Percentiles rank a stretch among this genome's conserved stretches.
Evolutionary conservation across 2,113 vertebrate genomes (phyloP).

Genomic region (Galbula dea): DNA sequence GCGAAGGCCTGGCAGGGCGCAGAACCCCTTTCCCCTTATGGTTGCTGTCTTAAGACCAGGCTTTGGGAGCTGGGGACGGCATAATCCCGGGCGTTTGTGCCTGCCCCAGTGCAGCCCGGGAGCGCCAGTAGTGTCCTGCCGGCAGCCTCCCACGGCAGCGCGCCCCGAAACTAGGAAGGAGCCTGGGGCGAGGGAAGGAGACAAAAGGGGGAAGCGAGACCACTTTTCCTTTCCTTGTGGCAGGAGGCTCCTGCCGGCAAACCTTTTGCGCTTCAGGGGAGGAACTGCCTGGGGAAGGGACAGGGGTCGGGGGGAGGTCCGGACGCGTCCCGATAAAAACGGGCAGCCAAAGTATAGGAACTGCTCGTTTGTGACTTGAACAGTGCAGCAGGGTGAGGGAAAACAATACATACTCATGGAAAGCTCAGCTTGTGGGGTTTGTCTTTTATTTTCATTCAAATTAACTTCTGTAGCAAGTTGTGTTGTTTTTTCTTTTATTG

Average conservation of each 20-base stretch:
- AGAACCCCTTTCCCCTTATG: neutral
- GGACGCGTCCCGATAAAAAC: neutral
- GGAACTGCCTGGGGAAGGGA: too few relatives aligned
- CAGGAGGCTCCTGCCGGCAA: neutral
- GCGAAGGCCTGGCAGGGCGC: accelerated
- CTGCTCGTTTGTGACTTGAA: neutral
- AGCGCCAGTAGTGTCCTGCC: neutral
- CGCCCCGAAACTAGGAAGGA: neutral
- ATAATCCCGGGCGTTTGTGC: accelerated
- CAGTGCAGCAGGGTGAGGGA: neutral
- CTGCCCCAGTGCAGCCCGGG: neutral
- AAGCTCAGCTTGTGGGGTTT: slow-evolving; percentile 33
- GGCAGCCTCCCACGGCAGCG: accelerated
- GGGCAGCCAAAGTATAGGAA: neutral
- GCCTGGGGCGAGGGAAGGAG: neutral
- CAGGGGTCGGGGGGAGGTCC: accelerated
- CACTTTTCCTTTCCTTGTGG: neutral
- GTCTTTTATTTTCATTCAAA: slow-evolving; percentile 47
- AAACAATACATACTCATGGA: neutral
- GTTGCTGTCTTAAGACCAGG: neutral
- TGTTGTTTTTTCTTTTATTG: neutral
- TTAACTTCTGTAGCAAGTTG: slow-evolving; percentile 2
- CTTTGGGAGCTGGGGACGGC: neutral
- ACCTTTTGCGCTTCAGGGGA: accelerated
- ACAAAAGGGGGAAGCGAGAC: neutral